A percentile compares a stretch with the other conserved stretches of the same genome.
Evolutionary conservation across 2,113 vertebrate genomes (phyloP).

Genomic region (Mus pahari): DNA sequence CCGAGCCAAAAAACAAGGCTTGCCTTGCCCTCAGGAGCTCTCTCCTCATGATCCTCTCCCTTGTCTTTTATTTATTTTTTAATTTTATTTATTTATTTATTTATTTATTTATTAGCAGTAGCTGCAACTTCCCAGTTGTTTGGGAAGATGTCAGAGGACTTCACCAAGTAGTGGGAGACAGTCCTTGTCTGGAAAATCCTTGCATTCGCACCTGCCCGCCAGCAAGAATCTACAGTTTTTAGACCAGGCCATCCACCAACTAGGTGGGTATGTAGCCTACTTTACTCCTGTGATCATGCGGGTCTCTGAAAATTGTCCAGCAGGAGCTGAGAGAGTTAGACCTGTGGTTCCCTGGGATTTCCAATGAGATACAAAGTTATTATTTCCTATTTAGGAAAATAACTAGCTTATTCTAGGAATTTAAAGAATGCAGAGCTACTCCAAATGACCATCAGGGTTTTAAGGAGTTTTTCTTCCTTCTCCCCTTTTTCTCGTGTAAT

Average conservation of each 20-base stretch:
- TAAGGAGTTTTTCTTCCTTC: background rate
- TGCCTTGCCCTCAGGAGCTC: background rate
- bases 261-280: slow-evolving; percentile 85
- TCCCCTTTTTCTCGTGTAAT: background rate
- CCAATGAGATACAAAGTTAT: background rate
- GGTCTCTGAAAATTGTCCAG: background rate
- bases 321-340: background rate
- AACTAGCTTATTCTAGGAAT: background rate
- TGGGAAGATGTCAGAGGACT: slow-evolving; percentile 27
- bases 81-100: no score
- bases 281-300: background rate
- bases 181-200: slow-evolving; percentile 89
- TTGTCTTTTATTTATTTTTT: background rate
- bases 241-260: slow-evolving; percentile 83
- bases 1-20: background rate
- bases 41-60: background rate
- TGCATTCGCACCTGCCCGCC: slow-evolving; percentile 90
- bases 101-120: no score
- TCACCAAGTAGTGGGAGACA: background rate
- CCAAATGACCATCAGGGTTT: background rate
- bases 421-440: background rate
- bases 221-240: slow-evolving; percentile 86
- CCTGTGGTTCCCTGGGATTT: background rate
- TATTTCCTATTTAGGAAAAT: background rate
- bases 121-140: background rate